Evolutionary conservation across 2,888 invertebrate genomes (phyloP).

Genomic region (Clanis bilineata): DNA sequence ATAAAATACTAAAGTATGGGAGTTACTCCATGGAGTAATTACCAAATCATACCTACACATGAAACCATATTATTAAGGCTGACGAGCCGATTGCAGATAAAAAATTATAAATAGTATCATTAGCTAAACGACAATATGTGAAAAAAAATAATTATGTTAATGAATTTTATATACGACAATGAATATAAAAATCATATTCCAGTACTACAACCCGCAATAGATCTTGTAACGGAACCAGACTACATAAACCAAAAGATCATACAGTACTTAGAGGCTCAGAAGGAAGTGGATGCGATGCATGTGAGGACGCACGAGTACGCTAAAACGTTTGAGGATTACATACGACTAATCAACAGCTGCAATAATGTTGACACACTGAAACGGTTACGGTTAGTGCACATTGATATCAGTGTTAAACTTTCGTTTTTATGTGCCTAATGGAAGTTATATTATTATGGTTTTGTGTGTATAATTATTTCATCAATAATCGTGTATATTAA

Average conservation of each 20-base stretch:
- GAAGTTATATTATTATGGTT: background rate
- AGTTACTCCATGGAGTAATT: no score
- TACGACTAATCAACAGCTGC: conserved; percentile 91
- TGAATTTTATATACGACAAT: no score
- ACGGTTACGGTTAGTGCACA: conserved; percentile 85
- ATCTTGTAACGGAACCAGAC: conserved; percentile 93
- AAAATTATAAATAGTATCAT: no score
- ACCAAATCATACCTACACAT: no score
- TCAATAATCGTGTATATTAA: no score
- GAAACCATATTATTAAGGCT: no score
- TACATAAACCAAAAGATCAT: conserved; percentile 94
- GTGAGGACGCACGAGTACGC: conserved; percentile 93
- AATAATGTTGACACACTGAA: conserved; percentile 92
- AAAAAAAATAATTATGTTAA: background rate
- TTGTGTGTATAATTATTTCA: background rate
- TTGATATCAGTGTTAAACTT: conserved; percentile 20
- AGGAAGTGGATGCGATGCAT: conserved; percentile 89
- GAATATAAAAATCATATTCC: conserved; percentile 17
- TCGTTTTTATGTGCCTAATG: background rate
- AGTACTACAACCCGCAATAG: conserved; percentile 92
- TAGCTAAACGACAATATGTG: no score
- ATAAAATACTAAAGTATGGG: no score
- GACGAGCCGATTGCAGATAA: no score
- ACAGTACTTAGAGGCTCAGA: conserved; percentile 90
- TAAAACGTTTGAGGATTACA: conserved; percentile 94